These are phyloP conservation scores for Plecturocebus donacophilus DNA, from an alignment of 2,113 vertebrate species.

Conservation along the genomic window DNA sequence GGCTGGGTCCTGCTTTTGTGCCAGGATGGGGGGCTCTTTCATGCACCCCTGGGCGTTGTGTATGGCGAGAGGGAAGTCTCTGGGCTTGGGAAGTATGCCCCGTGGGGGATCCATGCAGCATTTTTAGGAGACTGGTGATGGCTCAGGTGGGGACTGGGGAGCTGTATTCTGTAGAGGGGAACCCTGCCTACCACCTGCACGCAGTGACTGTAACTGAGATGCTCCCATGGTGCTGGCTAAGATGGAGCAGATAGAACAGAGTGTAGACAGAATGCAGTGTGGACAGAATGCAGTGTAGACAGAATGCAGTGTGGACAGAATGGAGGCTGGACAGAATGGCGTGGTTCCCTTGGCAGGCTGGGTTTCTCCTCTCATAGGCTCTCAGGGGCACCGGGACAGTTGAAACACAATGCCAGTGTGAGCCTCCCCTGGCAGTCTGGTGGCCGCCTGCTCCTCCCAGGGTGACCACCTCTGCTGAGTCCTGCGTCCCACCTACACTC, in stretches of 20 bases:
- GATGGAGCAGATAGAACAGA: too few relatives aligned
- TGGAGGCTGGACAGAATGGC: too few relatives aligned
- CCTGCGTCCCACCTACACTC: accelerated
- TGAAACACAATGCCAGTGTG: not conserved
- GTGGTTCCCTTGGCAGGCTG: too few relatives aligned
- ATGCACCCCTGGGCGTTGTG: accelerated
- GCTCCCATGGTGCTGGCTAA: not conserved
- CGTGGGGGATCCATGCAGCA: accelerated
- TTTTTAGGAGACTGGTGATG: not conserved
- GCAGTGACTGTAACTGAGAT: not conserved
- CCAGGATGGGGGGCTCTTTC: accelerated
- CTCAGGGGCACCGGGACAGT: accelerated
- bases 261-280: too few relatives aligned
- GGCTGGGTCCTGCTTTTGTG: too few relatives aligned
- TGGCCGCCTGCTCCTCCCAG: too few relatives aligned
- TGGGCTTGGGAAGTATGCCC: not conserved
- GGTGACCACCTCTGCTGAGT: accelerated
- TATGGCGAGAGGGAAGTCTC: not conserved
- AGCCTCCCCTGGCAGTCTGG: not conserved
- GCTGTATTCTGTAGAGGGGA: not conserved
- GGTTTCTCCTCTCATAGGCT: not conserved
- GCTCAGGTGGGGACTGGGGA: too few relatives aligned
- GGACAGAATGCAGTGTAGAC: too few relatives aligned
- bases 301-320: too few relatives aligned
- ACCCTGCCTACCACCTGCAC: not conserved